Percentiles rank a stretch among this genome's conserved stretches.
phyloP scores from a whole-genome alignment of 2,113 vertebrate species.

The Alligator sinensis region DNA sequence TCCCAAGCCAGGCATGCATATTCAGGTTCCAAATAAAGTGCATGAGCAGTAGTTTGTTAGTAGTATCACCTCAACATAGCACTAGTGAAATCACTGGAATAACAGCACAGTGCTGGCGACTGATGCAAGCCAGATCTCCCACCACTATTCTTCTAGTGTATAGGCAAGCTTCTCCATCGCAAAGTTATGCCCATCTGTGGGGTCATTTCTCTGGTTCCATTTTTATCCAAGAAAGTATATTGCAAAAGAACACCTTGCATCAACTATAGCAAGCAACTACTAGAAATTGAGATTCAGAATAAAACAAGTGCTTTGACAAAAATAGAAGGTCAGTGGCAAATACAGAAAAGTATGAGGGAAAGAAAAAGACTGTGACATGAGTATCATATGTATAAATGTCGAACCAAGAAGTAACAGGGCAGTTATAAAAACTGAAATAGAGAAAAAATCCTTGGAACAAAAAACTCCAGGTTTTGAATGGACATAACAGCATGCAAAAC shows the following conservation, averaged over 20 bases:
- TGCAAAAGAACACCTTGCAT: constrained; percentile 27
- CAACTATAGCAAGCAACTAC: constrained; percentile 2
- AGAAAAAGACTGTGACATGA: not conserved
- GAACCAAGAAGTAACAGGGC: constrained; percentile 40
- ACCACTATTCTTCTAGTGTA: not conserved
- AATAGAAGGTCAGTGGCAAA: constrained; percentile 32
- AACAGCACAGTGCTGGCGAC: not conserved
- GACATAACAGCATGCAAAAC: constrained; percentile 13
- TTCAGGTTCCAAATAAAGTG: no score
- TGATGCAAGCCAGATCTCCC: not conserved
- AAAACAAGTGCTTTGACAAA: not conserved
- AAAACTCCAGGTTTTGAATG: not conserved
- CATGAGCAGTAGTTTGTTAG: no score
- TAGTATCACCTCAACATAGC: no score
- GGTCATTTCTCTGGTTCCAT: not conserved
- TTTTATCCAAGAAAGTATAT: not conserved
- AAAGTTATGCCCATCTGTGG: not conserved
- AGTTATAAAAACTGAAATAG: constrained; percentile 8
- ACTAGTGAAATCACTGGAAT: not conserved
- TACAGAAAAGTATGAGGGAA: not conserved
- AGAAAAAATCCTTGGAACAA: not conserved
- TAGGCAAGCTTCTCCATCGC: not conserved
- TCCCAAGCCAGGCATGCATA: no score
- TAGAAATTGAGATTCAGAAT: not conserved
- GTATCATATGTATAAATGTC: constrained; percentile 31